phyloP scores from a whole-genome alignment of 1,140 invertebrate species.

The Eumeta japonica region DNA sequence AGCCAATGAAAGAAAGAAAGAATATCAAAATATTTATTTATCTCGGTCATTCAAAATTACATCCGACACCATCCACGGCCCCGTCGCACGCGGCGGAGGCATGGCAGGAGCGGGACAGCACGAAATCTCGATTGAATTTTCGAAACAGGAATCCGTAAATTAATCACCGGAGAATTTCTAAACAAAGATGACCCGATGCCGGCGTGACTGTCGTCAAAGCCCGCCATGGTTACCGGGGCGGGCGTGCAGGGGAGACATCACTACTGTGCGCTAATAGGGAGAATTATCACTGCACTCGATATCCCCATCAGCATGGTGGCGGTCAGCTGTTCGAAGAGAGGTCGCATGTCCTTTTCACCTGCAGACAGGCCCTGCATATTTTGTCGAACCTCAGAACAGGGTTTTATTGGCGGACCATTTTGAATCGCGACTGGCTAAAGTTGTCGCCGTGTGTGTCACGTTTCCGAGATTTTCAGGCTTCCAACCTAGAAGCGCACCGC shows the following conservation, averaged over 20 bases:
- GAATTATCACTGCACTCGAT: constrained; percentile 53
- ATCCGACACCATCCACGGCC: constrained; percentile 4
- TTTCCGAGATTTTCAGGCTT: no score
- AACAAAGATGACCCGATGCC: constrained; percentile 50
- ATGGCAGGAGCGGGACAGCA: constrained; percentile 38
- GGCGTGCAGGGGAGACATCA: constrained; percentile 38
- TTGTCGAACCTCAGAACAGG: no score
- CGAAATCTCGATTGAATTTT: constrained; percentile 45
- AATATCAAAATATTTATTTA: no score
- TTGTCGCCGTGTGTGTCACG: no score
- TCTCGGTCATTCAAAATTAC: background rate
- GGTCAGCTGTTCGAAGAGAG: constrained; percentile 61
- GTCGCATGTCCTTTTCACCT: constrained; percentile 64
- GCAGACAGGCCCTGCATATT: constrained; percentile 62
- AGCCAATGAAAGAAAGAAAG: background rate
- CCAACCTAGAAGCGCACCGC: no score
- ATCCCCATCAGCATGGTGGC: constrained; percentile 64
- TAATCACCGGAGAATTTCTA: constrained; percentile 25
- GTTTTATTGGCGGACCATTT: no score
- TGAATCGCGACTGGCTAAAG: no score
- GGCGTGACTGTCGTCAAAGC: constrained; percentile 20
- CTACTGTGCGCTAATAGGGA: constrained; percentile 34
- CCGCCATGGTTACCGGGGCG: no score
- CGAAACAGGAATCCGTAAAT: constrained; percentile 34
- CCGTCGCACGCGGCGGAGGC: background rate